Conservation (phyloP, 2,888 invertebrate genomes). For the Acholoe squamosa region DNA sequence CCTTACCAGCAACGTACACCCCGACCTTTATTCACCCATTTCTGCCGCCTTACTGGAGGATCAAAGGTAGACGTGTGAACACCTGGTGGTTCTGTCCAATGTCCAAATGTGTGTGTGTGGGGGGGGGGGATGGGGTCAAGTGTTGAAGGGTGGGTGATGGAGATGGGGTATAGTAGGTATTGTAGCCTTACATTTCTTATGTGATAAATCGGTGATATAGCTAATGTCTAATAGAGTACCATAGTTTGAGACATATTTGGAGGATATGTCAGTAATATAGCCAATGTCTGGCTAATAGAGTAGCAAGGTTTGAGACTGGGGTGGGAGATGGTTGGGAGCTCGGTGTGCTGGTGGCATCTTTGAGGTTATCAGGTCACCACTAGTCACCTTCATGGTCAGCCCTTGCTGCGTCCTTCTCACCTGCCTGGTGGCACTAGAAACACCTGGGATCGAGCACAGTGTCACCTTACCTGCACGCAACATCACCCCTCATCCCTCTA, state of each 20-base stretch:
- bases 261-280: no score
- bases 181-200: no score
- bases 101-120: background rate
- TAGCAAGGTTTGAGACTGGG: background rate
- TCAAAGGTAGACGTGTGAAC: background rate
- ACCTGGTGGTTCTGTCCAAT: background rate
- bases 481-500: background rate
- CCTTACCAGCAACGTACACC: background rate
- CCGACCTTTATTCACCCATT: background rate
- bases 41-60: background rate
- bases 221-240: no score
- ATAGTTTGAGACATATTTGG: no score
- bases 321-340: background rate
- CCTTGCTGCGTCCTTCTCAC: constrained; percentile 33
- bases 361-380: constrained; percentile 27
- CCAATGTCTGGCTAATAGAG: no score
- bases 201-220: no score
- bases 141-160: background rate
- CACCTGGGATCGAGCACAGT: constrained; percentile 51
- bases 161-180: background rate
- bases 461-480: constrained; percentile 19
- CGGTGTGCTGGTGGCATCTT: constrained; percentile 6
- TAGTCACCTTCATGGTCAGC: constrained; percentile 26
- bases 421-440: constrained; percentile 22
- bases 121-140: background rate